A percentile compares a stretch with the other conserved stretches of the same genome.
Conservation (phyloP, 2,113 vertebrate species). For the Podocnemis expansa region DNA sequence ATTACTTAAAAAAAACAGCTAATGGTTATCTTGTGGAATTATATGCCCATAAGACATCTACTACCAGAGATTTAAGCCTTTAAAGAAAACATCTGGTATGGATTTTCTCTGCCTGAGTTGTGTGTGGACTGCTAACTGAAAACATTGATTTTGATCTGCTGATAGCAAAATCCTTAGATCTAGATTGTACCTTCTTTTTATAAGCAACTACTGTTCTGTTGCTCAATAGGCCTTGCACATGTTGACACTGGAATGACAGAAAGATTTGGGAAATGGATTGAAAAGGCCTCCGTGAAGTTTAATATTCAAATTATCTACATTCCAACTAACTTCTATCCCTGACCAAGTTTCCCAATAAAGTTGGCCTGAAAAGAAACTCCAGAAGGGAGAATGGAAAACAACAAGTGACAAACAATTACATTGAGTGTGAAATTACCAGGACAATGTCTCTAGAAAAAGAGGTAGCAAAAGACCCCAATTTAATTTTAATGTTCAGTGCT, state of each 20-base stretch:
- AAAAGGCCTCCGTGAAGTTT: background rate
- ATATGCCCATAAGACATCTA: background rate
- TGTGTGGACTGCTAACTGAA: background rate
- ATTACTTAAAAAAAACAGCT: background rate
- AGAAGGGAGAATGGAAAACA: constrained; percentile 9
- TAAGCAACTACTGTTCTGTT: background rate
- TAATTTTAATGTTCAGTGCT: background rate
- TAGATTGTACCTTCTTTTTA: background rate
- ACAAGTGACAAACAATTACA: constrained; percentile 28
- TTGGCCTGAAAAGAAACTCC: constrained; percentile 5
- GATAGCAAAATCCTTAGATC: background rate
- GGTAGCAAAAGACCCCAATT: background rate
- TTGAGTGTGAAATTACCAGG: background rate
- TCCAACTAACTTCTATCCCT: background rate
- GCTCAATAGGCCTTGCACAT: background rate
- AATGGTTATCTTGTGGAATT: background rate
- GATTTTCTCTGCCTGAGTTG: constrained; percentile 18
- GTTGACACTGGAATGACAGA: background rate
- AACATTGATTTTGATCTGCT: background rate
- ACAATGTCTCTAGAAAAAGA: constrained; percentile 23
- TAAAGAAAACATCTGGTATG: background rate
- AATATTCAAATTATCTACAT: constrained; percentile 14
- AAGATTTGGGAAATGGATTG: background rate
- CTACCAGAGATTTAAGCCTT: background rate
- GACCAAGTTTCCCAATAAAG: constrained; percentile 23